Conservation (phyloP, 37 sponge, comb jelly and placozoan genomes). For the Petrosia ficiformis region DNA sequence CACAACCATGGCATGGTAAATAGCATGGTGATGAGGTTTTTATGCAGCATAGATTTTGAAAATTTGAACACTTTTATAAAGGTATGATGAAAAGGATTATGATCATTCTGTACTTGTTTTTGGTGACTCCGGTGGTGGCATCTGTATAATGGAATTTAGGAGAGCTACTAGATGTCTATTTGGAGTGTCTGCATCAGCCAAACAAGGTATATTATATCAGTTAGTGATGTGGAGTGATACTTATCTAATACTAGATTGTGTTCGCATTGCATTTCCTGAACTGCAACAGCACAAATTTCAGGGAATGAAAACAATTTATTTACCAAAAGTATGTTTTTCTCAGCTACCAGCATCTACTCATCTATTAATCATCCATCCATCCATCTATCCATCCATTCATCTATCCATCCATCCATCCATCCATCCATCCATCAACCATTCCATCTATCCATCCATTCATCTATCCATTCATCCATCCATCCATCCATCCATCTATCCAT, state of each 20-base stretch:
- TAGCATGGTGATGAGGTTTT: neutral
- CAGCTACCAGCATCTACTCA: neutral
- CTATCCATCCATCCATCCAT: too few species aligned
- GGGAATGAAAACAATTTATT: conserved; percentile 13
- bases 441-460: too few species aligned
- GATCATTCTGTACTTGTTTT: conserved; percentile 76
- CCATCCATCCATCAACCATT: too few species aligned
- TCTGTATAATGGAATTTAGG: conserved; percentile 46
- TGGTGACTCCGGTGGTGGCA: conserved; percentile 88
- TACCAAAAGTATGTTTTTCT: conserved; percentile 23
- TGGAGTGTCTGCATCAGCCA: conserved; percentile 14
- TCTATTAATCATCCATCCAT: too few species aligned
- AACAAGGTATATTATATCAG: conserved; percentile 25
- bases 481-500: too few species aligned
- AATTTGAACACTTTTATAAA: neutral
- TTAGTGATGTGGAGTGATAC: too few species aligned
- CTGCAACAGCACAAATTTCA: conserved; percentile 30
- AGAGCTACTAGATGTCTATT: conserved; percentile 17
- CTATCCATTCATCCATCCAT: too few species aligned
- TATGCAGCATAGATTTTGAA: neutral
- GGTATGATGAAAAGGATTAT: conserved; percentile 41
- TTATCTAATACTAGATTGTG: too few species aligned
- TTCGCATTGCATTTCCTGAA: conserved; percentile 28
- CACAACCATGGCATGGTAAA: too few species aligned
- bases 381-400: too few species aligned